These are phyloP conservation scores for Nycticryphes semicollaris DNA, from an alignment of 2,113 vertebrate species.

Conservation along the genomic window DNA sequence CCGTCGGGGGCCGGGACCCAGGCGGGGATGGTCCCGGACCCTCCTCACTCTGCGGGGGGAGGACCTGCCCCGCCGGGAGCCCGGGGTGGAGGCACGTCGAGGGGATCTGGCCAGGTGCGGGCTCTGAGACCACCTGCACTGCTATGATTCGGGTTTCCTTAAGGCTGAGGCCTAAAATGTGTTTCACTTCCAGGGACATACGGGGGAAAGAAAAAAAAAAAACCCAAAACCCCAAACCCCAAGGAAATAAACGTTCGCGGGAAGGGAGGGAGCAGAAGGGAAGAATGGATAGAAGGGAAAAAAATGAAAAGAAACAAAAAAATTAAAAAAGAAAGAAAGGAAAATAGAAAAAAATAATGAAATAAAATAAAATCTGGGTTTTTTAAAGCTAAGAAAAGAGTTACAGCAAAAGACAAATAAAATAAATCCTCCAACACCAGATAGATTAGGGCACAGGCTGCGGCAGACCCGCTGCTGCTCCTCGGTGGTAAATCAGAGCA, in stretches of 20 bases:
- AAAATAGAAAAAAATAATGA: background rate
- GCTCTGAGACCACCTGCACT: background rate
- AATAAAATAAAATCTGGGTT: background rate
- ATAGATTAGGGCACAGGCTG: background rate
- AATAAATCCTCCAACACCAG: background rate
- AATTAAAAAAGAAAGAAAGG: background rate
- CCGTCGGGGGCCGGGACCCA: background rate
- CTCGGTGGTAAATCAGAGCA: background rate
- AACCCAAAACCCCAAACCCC: background rate
- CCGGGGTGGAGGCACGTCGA: background rate
- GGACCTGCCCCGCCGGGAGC: background rate
- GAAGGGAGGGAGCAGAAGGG: background rate
- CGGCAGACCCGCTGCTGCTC: background rate
- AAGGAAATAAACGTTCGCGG: background rate
- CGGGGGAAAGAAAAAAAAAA: background rate
- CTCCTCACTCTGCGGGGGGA: background rate
- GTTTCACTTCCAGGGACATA: constrained; percentile 26
- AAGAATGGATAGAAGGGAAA: background rate
- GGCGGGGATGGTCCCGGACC: background rate
- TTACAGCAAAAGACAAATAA: background rate
- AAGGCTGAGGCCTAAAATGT: constrained; percentile 49
- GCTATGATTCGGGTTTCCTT: constrained; percentile 30
- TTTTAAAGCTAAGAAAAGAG: background rate
- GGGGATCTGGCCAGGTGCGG: background rate
- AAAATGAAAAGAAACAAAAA: background rate